phyloP scores from a whole-genome alignment of 2,113 vertebrate species.

The Hippocampus abdominalis region DNA sequence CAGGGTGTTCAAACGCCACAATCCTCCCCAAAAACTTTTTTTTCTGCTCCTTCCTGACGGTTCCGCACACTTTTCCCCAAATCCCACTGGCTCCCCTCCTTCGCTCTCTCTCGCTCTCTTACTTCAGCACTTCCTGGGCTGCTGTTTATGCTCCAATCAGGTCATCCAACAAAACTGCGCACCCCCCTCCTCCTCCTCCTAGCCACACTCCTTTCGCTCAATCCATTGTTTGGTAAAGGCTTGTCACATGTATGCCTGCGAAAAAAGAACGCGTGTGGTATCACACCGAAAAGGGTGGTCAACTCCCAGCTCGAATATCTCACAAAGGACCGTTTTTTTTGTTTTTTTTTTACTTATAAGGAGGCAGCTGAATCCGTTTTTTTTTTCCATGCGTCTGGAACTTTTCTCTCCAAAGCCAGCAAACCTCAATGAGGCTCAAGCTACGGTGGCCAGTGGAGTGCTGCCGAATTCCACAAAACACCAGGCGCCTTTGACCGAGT shows the following conservation, averaged over 20 bases:
- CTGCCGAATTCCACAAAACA: conserved; percentile 27
- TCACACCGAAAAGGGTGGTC: neutral
- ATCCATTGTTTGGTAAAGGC: conserved; percentile 60
- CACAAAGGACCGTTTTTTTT: conserved; percentile 11
- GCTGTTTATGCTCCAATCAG: conserved; percentile 73
- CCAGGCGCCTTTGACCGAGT: conserved; percentile 25
- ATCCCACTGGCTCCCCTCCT: conserved; percentile 30
- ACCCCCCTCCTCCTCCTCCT: conserved; percentile 20
- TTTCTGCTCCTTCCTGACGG: conserved; percentile 50
- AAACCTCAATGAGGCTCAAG: conserved; percentile 52
- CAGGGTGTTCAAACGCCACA: conserved; percentile 39
- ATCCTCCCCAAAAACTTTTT: conserved; percentile 64
- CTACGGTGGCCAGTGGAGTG: conserved; percentile 30
- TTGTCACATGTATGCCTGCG: conserved; percentile 55
- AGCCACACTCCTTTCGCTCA: conserved; percentile 30
- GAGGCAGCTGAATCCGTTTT: conserved; percentile 8
- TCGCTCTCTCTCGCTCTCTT: conserved; percentile 24
- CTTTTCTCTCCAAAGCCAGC: conserved; percentile 59
- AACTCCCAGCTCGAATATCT: conserved; percentile 33
- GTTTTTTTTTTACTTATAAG: conserved; percentile 7
- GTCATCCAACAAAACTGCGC: conserved; percentile 51
- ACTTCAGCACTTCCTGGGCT: conserved; percentile 69
- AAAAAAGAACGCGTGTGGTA: conserved; percentile 15
- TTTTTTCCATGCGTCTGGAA: conserved; percentile 32
- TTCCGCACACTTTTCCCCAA: conserved; percentile 40